A percentile compares a stretch with the other conserved stretches of the same genome.
Conservation (phyloP, 2,888 invertebrate species). For the Drosophila picticornis region DNA sequence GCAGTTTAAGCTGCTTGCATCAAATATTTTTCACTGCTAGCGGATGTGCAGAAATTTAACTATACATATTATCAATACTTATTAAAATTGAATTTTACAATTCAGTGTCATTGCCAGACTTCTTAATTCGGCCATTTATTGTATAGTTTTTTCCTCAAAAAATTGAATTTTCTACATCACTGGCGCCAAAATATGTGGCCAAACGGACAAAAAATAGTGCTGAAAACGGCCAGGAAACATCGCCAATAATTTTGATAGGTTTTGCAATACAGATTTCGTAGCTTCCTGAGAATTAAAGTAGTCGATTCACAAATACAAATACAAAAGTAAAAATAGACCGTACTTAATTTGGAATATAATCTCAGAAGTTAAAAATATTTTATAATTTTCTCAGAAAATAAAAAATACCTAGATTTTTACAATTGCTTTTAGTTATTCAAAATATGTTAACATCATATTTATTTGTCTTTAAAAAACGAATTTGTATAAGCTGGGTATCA, state of each 20-base stretch:
- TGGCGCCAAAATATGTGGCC: background rate
- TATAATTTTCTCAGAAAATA: no score
- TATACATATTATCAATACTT: slow-evolving; percentile 6
- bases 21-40: background rate
- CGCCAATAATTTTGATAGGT: background rate
- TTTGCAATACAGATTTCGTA: background rate
- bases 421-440: background rate
- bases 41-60: slow-evolving; percentile 1
- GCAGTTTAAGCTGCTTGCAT: background rate
- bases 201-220: background rate
- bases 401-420: no score
- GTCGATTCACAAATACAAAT: background rate
- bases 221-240: background rate
- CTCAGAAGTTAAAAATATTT: background rate
- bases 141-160: no score
- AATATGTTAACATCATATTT: background rate
- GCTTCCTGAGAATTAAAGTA: background rate
- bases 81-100: slow-evolving; percentile 31
- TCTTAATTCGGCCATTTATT: background rate
- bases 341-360: background rate
- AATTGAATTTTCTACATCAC: background rate
- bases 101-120: background rate
- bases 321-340: background rate
- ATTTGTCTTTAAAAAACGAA: background rate
- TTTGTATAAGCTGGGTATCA: background rate